Percentiles rank a stretch among this genome's conserved stretches.
Evolutionary conservation across 2,797 vertebrate species (phyloP).

Genomic region (Xiphorhynchus erythropygius): DNA sequence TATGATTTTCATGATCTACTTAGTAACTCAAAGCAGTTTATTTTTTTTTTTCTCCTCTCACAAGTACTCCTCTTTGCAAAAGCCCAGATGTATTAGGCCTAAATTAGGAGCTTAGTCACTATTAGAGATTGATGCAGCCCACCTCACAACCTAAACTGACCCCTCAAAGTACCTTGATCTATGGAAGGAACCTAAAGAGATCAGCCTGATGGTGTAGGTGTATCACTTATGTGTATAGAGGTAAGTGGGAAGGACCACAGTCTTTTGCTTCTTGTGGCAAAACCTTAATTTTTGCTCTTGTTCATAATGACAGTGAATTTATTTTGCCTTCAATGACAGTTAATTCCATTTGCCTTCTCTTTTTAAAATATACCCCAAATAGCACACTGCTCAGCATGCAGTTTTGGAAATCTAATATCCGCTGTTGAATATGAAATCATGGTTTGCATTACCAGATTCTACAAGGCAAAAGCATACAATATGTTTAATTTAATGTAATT

Average conservation of each 20-base stretch:
- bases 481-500: not conserved
- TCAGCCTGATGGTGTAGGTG: not conserved
- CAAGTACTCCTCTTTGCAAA: not conserved
- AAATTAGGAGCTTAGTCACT: not conserved
- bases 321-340: not conserved
- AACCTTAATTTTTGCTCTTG: not conserved
- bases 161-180: not conserved
- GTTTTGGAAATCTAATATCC: not conserved
- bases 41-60: not conserved
- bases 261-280: not conserved
- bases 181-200: not conserved
- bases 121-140: not conserved
- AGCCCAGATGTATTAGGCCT: not conserved
- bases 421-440: not conserved
- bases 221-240: not conserved
- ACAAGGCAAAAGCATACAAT: not conserved
- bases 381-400: not conserved
- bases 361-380: not conserved
- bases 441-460: not conserved
- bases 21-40: not conserved
- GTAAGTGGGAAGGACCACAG: not conserved
- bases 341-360: slow-evolving; percentile 17
- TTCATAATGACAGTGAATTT: slow-evolving; percentile 18
- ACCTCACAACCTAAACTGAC: slow-evolving; percentile 5
- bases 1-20: slow-evolving; percentile 22